These are phyloP conservation scores for Gymnocypris eckloni DNA, from an alignment of 2,797 vertebrate species.

Conservation along the genomic window DNA sequence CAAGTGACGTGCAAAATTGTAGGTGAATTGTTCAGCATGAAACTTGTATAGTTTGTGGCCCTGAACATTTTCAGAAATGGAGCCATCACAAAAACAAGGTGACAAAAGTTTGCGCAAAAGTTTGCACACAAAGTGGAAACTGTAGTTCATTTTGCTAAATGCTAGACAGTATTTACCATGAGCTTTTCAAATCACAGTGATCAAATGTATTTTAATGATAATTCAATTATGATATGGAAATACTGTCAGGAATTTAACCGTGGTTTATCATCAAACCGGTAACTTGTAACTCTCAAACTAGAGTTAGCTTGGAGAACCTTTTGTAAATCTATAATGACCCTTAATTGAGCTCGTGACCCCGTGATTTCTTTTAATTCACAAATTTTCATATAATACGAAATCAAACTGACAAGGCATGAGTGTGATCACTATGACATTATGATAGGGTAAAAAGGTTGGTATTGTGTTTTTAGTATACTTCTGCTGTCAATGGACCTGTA, in stretches of 20 bases:
- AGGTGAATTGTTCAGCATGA: too few species aligned
- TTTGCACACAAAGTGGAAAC: background rate
- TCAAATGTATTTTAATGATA: background rate
- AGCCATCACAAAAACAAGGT: background rate
- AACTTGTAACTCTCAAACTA: background rate
- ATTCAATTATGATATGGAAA: background rate
- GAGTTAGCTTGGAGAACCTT: too few species aligned
- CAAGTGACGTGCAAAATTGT: background rate
- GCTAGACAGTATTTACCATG: background rate
- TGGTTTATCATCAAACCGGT: background rate
- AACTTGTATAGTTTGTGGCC: background rate
- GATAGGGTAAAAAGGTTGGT: background rate
- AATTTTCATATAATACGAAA: too few species aligned
- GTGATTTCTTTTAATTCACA: background rate
- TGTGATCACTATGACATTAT: background rate
- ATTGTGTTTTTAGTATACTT: background rate
- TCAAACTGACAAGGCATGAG: background rate
- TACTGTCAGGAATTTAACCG: background rate
- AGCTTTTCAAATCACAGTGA: background rate
- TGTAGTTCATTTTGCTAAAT: background rate
- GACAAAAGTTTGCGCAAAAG: background rate
- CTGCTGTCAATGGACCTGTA: background rate
- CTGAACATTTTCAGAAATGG: background rate
- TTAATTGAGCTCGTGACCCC: too few species aligned
- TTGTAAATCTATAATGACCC: too few species aligned